Percentiles rank a stretch among this genome's conserved stretches.
phyloP scores from a whole-genome alignment of 2,888 invertebrate genomes.

The Argyresthia goedartella region DNA sequence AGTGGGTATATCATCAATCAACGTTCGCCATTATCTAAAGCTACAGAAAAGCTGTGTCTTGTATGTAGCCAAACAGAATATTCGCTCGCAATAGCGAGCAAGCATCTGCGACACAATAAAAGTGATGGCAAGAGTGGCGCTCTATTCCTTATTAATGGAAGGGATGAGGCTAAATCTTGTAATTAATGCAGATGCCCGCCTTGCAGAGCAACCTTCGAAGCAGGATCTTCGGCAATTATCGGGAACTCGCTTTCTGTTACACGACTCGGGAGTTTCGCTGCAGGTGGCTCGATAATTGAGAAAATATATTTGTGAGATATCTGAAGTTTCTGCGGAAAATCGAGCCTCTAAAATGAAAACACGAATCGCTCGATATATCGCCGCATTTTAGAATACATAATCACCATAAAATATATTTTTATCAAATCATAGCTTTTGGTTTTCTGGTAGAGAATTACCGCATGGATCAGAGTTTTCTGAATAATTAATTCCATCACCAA shows the following conservation, averaged over 20 bases:
- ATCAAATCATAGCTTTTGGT: no score
- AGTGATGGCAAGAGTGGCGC: neutral
- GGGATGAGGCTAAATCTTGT: conserved; percentile 58
- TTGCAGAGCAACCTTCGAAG: conserved; percentile 28
- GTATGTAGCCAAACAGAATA: neutral
- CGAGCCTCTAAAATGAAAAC: no score
- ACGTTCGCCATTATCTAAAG: conserved; percentile 14
- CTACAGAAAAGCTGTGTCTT: neutral
- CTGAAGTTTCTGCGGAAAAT: no score
- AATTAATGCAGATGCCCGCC: conserved; percentile 61
- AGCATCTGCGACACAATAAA: conserved; percentile 4
- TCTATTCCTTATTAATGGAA: conserved; percentile 57
- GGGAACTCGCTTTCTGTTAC: conserved; percentile 30
- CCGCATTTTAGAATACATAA: no score
- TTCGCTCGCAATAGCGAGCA: neutral
- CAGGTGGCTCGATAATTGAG: neutral
- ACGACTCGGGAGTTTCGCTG: neutral
- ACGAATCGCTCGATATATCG: no score
- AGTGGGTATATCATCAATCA: conserved; percentile 26
- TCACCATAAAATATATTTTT: no score
- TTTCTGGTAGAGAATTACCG: no score
- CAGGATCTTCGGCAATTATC: conserved; percentile 49
- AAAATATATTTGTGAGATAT: neutral
- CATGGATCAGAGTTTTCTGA: no score
- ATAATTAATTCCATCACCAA: no score